phyloP scores from a whole-genome alignment of 2,888 invertebrate species.

The Chalcosyrphus nemorum region DNA sequence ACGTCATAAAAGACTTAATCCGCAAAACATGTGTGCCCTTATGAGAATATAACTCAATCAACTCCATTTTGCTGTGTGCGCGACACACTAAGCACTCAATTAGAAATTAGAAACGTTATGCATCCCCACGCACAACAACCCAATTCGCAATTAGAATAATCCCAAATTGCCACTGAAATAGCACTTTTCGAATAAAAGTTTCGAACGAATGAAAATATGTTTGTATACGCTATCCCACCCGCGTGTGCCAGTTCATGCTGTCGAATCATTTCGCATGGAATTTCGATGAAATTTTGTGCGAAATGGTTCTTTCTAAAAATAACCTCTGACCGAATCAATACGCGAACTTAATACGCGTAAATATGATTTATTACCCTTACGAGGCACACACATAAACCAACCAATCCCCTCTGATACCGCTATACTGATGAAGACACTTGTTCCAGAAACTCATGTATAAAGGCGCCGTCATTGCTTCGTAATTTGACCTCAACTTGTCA shows the following conservation, averaged over 20 bases:
- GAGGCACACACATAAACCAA: conserved; percentile 1
- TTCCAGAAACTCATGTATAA: conserved; percentile 28
- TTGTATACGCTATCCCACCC: conserved; percentile 1
- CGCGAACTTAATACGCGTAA: conserved; percentile 13
- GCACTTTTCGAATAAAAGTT: background rate
- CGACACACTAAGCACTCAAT: background rate
- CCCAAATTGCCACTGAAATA: background rate
- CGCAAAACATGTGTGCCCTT: too few relatives aligned
- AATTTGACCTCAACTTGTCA: conserved; percentile 41
- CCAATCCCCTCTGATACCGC: background rate
- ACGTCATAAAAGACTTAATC: too few relatives aligned
- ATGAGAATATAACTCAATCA: conserved; percentile 16
- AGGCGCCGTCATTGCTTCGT: background rate
- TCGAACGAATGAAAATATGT: background rate
- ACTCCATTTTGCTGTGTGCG: background rate
- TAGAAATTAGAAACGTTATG: conserved; percentile 8
- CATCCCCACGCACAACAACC: background rate
- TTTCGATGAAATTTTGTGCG: conserved; percentile 22
- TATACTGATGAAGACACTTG: conserved; percentile 25
- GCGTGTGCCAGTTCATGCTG: conserved; percentile 13
- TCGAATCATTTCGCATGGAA: background rate
- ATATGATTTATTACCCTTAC: conserved; percentile 46
- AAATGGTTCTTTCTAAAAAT: conserved; percentile 39
- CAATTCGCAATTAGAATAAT: background rate
- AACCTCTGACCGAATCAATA: conserved; percentile 53